A percentile compares a stretch with the other conserved stretches of the same genome.
phyloP scores from a whole-genome alignment of 2,888 invertebrate species.

The Platynereis dumerilii region DNA sequence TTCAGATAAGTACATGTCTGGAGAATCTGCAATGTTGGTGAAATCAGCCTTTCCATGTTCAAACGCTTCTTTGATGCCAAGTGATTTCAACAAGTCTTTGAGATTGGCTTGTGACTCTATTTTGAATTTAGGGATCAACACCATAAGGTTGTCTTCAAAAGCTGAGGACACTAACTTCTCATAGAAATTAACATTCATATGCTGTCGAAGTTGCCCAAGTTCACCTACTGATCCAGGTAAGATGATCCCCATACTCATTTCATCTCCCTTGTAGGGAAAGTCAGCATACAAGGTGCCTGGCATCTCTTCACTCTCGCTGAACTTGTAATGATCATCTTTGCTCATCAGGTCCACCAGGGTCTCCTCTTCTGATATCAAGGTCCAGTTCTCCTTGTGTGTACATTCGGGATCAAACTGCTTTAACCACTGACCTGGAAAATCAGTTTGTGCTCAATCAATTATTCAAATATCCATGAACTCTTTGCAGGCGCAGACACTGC shows the following conservation, averaged over 20 bases:
- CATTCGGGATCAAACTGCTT: too few relatives aligned
- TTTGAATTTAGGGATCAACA: not conserved
- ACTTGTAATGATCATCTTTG: too few relatives aligned
- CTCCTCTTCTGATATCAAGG: too few relatives aligned
- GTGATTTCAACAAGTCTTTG: slow-evolving; percentile 35
- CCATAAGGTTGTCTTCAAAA: not conserved
- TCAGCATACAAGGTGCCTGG: slow-evolving; percentile 77
- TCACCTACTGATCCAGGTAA: slow-evolving; percentile 39
- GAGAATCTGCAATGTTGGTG: slow-evolving; percentile 44
- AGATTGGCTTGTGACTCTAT: slow-evolving; percentile 33
- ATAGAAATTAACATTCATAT: not conserved
- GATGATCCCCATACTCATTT: slow-evolving; percentile 49
- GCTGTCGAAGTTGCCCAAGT: not conserved
- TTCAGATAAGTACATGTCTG: slow-evolving; percentile 42
- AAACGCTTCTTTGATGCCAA: slow-evolving; percentile 51
- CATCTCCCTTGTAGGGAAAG: slow-evolving; percentile 70
- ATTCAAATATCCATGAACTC: too few relatives aligned
- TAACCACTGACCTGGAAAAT: too few relatives aligned
- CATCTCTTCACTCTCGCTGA: slow-evolving; percentile 63
- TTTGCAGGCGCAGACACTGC: too few relatives aligned
- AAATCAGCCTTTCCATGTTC: slow-evolving; percentile 45
- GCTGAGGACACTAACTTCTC: not conserved
- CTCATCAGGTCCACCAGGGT: too few relatives aligned
- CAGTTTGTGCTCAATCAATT: too few relatives aligned
- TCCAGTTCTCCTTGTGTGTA: too few relatives aligned